Percentiles rank a stretch among this genome's conserved stretches.
phyloP scores from a whole-genome alignment of 2,113 vertebrate species.

The Setophaga kirtlandii region DNA sequence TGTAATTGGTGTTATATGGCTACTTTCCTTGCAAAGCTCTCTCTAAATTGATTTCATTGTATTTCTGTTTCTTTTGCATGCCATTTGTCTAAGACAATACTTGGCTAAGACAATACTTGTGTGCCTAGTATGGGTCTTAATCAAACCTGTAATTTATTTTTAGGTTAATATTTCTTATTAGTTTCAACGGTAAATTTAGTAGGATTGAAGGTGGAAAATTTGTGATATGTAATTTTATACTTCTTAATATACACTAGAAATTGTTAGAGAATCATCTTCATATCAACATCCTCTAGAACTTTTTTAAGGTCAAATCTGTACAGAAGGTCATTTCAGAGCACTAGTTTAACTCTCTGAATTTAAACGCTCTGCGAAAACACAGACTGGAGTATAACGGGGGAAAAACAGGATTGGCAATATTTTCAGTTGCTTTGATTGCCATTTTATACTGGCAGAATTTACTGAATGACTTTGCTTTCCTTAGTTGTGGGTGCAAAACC shows the following conservation, averaged over 20 bases:
- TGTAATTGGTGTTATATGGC: background rate
- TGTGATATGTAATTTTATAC: background rate
- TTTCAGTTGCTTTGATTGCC: background rate
- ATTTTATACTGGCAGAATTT: background rate
- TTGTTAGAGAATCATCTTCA: background rate
- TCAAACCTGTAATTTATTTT: background rate
- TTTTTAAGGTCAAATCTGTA: background rate
- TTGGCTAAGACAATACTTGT: background rate
- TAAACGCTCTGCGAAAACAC: background rate
- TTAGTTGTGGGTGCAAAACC: background rate
- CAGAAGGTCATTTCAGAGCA: background rate
- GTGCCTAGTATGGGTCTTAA: background rate
- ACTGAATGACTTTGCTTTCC: conserved; percentile 24
- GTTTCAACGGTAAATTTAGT: background rate
- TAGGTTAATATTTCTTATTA: background rate
- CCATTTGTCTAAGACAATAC: background rate
- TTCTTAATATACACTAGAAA: background rate
- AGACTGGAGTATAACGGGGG: background rate
- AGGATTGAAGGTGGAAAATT: background rate
- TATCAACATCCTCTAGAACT: background rate
- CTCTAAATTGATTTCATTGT: background rate
- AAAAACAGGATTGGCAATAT: background rate
- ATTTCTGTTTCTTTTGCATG: background rate
- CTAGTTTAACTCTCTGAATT: background rate
- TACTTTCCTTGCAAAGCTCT: background rate